A percentile compares a stretch with the other conserved stretches of the same genome.
Conservation (phyloP, 2,113 vertebrate genomes). For the Laterallus jamaicensis region DNA sequence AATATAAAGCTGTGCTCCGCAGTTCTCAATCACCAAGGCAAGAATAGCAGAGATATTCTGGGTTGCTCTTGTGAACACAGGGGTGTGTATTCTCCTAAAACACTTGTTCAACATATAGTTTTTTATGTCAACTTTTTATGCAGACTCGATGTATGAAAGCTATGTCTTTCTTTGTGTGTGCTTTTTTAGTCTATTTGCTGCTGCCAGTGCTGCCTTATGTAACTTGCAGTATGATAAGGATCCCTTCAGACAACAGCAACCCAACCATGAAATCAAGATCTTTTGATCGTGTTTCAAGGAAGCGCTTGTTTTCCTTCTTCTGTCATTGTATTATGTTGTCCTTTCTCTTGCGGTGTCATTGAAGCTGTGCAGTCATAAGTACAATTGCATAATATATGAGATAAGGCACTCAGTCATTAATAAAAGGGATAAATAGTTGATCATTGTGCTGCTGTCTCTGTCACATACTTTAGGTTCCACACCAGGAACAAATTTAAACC, state of each 20-base stretch:
- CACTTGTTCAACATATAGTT: neutral
- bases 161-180: neutral
- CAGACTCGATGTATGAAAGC: neutral
- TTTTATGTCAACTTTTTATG: neutral
- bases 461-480: neutral
- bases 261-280: slow-evolving; percentile 33
- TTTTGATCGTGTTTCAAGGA: slow-evolving; percentile 29
- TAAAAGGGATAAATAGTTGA: neutral
- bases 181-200: neutral
- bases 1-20: neutral
- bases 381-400: neutral
- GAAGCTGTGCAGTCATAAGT: neutral
- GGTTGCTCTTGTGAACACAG: neutral
- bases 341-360: slow-evolving; percentile 1
- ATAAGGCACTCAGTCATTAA: neutral
- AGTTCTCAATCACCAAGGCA: neutral
- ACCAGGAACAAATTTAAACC: neutral
- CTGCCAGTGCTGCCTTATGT: neutral
- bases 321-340: neutral
- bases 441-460: neutral
- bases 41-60: neutral
- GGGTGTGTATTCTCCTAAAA: neutral
- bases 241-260: slow-evolving; percentile 29
- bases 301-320: neutral
- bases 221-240: slow-evolving; percentile 25